These are phyloP conservation scores for Eueides isabella DNA, from an alignment of 1,140 invertebrate species.

Conservation along the genomic window DNA sequence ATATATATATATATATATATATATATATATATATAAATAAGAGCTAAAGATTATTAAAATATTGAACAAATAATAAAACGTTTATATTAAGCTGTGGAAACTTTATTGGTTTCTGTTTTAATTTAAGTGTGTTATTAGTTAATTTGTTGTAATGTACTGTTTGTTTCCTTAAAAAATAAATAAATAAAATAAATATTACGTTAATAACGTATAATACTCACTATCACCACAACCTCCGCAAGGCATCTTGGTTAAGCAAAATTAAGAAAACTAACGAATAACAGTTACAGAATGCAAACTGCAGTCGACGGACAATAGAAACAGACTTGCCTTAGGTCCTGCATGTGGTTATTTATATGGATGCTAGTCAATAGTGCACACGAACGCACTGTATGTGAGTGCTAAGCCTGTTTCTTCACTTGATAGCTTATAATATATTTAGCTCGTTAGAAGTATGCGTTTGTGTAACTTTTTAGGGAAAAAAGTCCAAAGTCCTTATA, in stretches of 20 bases:
- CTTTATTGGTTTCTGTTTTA: too few species aligned
- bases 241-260: slow-evolving; percentile 64
- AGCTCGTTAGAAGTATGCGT: neutral
- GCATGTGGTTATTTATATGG: slow-evolving; percentile 23
- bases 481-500: too few species aligned
- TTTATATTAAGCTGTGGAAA: too few species aligned
- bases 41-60: too few species aligned
- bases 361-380: slow-evolving; percentile 12
- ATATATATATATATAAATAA: too few species aligned
- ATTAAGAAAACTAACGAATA: neutral
- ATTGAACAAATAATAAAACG: too few species aligned
- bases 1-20: too few species aligned
- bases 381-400: neutral
- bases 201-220: slow-evolving; percentile 49
- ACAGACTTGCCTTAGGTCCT: slow-evolving; percentile 17
- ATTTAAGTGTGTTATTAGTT: too few species aligned
- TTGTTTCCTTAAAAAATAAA: too few species aligned
- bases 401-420: neutral
- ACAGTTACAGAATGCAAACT: slow-evolving; percentile 11
- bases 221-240: slow-evolving; percentile 76
- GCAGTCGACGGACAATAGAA: slow-evolving; percentile 24
- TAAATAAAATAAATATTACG: neutral
- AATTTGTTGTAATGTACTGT: too few species aligned
- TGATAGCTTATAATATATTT: neutral
- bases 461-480: too few species aligned